A percentile compares a stretch with the other conserved stretches of the same genome.
Conservation (phyloP, 35 echinoderm and acorn worm species). For the Anneissia japonica region DNA sequence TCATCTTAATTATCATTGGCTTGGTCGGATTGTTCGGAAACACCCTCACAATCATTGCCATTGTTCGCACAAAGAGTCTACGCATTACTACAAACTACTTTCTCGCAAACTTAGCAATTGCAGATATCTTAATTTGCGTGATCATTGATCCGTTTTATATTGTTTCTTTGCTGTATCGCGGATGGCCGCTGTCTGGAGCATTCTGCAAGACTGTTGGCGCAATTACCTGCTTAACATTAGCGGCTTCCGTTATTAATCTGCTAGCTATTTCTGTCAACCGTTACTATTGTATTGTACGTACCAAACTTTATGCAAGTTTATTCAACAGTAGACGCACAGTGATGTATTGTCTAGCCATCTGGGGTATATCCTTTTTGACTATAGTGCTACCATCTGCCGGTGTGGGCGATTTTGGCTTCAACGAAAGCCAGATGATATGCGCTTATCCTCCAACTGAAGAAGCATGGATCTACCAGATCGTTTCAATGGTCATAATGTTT, state of each 20-base stretch:
- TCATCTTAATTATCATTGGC: neutral
- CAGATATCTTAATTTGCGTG: conserved; percentile 6
- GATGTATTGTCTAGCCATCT: neutral
- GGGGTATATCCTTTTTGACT: neutral
- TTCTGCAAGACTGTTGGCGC: conserved; percentile 7
- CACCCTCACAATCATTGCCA: conserved; percentile 16
- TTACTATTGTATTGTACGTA: conserved; percentile 26
- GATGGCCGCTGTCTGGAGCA: neutral
- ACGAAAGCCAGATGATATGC: neutral
- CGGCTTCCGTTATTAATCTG: conserved; percentile 15
- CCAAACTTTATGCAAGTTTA: conserved; percentile 12
- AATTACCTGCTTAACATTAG: conserved; percentile 18
- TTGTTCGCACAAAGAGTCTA: neutral
- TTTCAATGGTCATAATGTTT: neutral
- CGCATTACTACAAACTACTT: conserved; percentile 13
- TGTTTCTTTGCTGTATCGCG: neutral
- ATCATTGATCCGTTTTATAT: conserved; percentile 6
- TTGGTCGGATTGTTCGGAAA: conserved; percentile 10
- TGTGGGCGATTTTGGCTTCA: neutral
- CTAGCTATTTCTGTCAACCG: conserved; percentile 30
- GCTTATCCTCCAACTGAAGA: neutral
- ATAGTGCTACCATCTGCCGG: neutral
- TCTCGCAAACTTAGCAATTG: conserved; percentile 25
- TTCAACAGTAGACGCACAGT: neutral
- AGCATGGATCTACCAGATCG: neutral